Evolutionary conservation across 2,888 invertebrate species (phyloP).

Genomic region (Drepanosiphum platanoidis): DNA sequence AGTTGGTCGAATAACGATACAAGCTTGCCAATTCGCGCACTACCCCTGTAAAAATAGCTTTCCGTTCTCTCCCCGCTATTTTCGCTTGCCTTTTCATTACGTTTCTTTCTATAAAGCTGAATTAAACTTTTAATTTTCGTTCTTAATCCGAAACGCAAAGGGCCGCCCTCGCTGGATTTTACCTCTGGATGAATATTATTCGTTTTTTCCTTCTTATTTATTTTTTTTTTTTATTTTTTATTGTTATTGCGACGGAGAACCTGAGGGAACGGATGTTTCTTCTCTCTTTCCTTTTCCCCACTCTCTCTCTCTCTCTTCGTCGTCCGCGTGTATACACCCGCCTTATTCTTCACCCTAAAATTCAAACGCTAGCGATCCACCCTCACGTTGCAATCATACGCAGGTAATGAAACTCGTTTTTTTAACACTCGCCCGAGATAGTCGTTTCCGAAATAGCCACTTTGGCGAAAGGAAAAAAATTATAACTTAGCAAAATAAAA

Average conservation of each 20-base stretch:
- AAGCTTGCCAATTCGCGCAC: constrained; percentile 54
- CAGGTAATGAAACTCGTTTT: constrained; percentile 52
- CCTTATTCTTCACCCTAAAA: constrained; percentile 50
- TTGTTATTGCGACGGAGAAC: constrained; percentile 58
- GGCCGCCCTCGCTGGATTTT: constrained; percentile 26
- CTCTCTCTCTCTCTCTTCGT: neutral
- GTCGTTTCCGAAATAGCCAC: constrained; percentile 56
- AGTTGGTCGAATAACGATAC: constrained; percentile 59
- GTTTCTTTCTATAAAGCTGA: constrained; percentile 57
- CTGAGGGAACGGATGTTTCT: constrained; percentile 36
- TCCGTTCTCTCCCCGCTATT: neutral
- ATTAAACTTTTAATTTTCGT: constrained; percentile 62
- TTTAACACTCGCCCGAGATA: constrained; percentile 39
- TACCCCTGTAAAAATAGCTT: constrained; percentile 56
- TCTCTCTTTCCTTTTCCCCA: neutral
- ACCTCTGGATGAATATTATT: constrained; percentile 60
- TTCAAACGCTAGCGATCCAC: constrained; percentile 22
- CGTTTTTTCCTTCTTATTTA: constrained; percentile 38
- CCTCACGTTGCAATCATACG: constrained; percentile 51
- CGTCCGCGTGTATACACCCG: neutral
- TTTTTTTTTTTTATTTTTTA: constrained; percentile 47
- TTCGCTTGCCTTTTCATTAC: constrained; percentile 59
- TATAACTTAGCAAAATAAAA: constrained; percentile 45
- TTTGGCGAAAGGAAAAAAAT: constrained; percentile 51
- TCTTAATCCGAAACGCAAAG: constrained; percentile 61